phyloP scores from a whole-genome alignment of 2,888 invertebrate genomes.

The Dolomedes plantarius region DNA sequence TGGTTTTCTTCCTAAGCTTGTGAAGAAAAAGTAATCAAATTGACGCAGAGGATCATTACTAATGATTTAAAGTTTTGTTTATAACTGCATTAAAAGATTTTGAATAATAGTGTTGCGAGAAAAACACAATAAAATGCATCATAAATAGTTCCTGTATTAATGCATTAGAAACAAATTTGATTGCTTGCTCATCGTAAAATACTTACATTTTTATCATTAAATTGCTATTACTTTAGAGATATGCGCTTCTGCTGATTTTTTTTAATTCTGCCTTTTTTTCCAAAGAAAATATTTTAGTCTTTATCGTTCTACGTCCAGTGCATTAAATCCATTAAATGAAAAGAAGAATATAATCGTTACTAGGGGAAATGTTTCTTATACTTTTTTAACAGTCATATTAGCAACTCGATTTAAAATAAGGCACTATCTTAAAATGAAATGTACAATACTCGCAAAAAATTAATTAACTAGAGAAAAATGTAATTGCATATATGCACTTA shows the following conservation, averaged over 20 bases:
- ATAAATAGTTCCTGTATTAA: neutral
- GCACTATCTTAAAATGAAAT: neutral
- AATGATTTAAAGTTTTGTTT: too few relatives aligned
- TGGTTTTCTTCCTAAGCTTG: too few relatives aligned
- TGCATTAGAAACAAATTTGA: slow-evolving; percentile 7
- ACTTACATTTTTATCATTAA: slow-evolving; percentile 4
- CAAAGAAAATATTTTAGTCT: too few relatives aligned
- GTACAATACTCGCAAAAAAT: neutral
- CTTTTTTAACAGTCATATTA: neutral
- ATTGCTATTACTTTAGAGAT: slow-evolving; percentile 24
- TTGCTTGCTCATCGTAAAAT: neutral
- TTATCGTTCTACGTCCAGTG: neutral
- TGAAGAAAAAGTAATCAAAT: too few relatives aligned
- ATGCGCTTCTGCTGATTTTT: slow-evolving; percentile 5
- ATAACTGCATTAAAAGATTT: too few relatives aligned
- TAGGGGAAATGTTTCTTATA: neutral
- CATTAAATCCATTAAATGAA: slow-evolving; percentile 55
- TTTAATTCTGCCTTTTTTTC: slow-evolving; percentile 17
- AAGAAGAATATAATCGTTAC: slow-evolving; percentile 29
- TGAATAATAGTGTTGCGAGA: neutral
- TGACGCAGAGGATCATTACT: too few relatives aligned
- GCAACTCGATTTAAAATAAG: too few relatives aligned
- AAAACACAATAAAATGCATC: neutral
- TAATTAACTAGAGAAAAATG: neutral
- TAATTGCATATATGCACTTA: too few relatives aligned